phyloP scores from a whole-genome alignment of 2,797 vertebrate species.

The Melopsittacus undulatus region DNA sequence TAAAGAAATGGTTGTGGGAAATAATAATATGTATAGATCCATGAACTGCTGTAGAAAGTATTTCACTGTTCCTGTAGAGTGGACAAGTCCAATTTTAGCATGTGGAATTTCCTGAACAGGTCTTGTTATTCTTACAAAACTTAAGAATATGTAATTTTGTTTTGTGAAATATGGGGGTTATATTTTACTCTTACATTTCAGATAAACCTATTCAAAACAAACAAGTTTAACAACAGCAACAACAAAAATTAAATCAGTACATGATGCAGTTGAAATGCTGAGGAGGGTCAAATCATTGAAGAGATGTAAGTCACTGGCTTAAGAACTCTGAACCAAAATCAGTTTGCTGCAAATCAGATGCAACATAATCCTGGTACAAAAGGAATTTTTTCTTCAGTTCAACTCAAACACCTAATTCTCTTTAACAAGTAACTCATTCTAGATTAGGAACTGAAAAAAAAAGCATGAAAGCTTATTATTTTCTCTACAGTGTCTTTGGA shows the following conservation, averaged over 20 bases:
- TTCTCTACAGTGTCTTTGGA: neutral
- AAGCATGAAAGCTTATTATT: neutral
- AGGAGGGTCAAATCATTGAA: neutral
- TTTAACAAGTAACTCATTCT: neutral
- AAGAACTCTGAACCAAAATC: neutral
- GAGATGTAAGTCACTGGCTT: neutral
- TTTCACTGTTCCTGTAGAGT: neutral
- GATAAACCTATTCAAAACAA: neutral
- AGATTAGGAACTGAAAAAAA: neutral
- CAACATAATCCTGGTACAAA: neutral
- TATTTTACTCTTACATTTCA: neutral
- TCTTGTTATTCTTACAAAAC: neutral
- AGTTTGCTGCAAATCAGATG: neutral
- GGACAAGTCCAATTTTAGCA: neutral
- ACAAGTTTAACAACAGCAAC: neutral
- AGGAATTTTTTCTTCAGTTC: neutral
- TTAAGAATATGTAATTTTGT: neutral
- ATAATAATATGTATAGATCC: neutral
- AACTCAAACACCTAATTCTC: neutral
- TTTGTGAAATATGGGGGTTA: neutral
- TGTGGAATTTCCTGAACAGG: neutral
- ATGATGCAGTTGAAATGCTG: neutral
- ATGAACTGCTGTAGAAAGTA: neutral
- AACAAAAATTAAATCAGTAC: neutral
- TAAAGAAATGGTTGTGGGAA: neutral